These are phyloP conservation scores for Nesidiocoris tenuis DNA, from an alignment of 2,888 invertebrate species.

Conservation along the genomic window DNA sequence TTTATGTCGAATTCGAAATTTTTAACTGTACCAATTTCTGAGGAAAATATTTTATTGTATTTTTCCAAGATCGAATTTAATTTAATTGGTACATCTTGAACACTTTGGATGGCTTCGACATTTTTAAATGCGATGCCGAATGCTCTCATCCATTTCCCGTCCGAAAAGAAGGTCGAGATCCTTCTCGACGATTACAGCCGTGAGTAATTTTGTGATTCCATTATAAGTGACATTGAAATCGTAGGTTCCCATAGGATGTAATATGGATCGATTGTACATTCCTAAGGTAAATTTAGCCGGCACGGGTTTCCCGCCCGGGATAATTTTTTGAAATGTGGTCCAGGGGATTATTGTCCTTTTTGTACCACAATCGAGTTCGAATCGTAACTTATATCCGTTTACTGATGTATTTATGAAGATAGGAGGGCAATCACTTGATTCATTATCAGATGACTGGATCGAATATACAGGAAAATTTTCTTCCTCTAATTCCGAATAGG, in stretches of 20 bases:
- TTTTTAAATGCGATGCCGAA: constrained; percentile 8
- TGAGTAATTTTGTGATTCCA: not conserved
- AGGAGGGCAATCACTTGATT: not conserved
- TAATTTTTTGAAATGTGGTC: not conserved
- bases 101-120: not conserved
- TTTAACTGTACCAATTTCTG: not conserved
- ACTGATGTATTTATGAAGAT: not conserved
- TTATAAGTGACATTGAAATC: constrained; percentile 1
- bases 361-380: constrained; percentile 14
- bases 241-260: constrained; percentile 8
- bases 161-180: constrained; percentile 5
- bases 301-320: not conserved
- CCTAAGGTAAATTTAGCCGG: constrained; percentile 2
- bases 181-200: constrained; percentile 5
- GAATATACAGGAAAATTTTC: not conserved
- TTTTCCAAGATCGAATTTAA: not conserved
- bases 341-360: constrained; percentile 1
- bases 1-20: constrained; percentile 3
- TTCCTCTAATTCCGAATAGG: not conserved
- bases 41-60: not conserved
- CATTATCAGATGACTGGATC: not conserved
- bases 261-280: not conserved
- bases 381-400: constrained; percentile 2
- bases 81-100: not conserved
- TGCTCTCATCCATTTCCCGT: constrained; percentile 17